These are phyloP conservation scores for Lathronympha strigana DNA, from an alignment of 2,888 invertebrate genomes.

Conservation along the genomic window DNA sequence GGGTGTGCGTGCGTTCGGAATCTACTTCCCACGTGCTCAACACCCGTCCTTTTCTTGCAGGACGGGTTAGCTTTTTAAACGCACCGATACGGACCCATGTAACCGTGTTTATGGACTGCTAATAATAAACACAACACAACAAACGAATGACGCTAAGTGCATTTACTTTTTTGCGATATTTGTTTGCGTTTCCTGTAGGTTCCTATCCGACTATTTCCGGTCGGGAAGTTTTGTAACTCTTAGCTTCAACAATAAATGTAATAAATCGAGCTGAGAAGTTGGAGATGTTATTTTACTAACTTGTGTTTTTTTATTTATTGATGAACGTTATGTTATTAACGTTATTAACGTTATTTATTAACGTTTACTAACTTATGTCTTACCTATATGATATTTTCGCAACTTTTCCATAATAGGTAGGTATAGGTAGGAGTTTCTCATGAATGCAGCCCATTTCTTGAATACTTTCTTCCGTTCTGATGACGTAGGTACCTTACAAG, in stretches of 20 bases:
- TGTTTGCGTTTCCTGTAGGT: constrained; percentile 65
- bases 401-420: not conserved
- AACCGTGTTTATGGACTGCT: constrained; percentile 82
- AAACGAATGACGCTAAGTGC: constrained; percentile 72
- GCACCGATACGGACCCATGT: constrained; percentile 79
- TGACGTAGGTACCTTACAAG: too few relatives aligned
- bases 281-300: constrained; percentile 34
- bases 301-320: too few relatives aligned
- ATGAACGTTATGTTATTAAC: too few relatives aligned
- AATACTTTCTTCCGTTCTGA: too few relatives aligned
- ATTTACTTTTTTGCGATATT: constrained; percentile 60
- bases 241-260: constrained; percentile 36
- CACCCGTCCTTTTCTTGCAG: constrained; percentile 78
- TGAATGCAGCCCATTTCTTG: too few relatives aligned
- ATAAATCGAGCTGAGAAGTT: constrained; percentile 40
- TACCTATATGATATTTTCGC: constrained; percentile 24
- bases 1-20: constrained; percentile 83
- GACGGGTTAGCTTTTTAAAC: constrained; percentile 83
- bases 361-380: constrained; percentile 29
- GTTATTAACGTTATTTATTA: too few relatives aligned
- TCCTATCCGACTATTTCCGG: constrained; percentile 60
- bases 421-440: not conserved
- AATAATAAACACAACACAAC: constrained; percentile 78
- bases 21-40: constrained; percentile 82
- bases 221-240: constrained; percentile 48